Evolutionary conservation across 2,113 vertebrate species (phyloP).

Genomic region (Caretta caretta): DNA sequence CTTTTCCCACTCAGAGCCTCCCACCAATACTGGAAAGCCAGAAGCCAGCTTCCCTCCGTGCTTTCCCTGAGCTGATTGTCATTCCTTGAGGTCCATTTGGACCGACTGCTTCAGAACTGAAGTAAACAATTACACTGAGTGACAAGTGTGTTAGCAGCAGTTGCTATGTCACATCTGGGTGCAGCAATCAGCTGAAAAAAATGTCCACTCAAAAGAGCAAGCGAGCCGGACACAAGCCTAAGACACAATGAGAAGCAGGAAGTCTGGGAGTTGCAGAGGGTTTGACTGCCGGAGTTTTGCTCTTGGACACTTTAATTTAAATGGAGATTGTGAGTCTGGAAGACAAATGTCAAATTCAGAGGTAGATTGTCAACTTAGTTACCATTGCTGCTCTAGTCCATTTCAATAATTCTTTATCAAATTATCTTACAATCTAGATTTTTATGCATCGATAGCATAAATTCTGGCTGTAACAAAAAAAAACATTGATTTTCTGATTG

Average conservation of each 20-base stretch:
- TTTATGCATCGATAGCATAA: background rate
- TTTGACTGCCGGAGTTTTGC: background rate
- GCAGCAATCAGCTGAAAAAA: background rate
- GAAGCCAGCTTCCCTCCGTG: background rate
- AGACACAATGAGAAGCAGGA: background rate
- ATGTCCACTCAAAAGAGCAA: background rate
- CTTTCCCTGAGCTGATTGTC: background rate
- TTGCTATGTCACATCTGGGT: background rate
- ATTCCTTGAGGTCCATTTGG: background rate
- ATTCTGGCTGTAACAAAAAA: conserved; percentile 19
- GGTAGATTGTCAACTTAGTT: background rate
- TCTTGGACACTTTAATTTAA: background rate
- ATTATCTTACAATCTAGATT: background rate
- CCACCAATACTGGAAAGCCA: background rate
- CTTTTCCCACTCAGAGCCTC: background rate
- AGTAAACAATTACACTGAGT: rapidly evolving
- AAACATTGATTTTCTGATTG: background rate
- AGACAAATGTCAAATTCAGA: background rate
- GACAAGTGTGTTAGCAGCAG: background rate
- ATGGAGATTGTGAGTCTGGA: background rate
- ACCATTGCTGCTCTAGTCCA: rapidly evolving
- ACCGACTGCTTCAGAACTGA: background rate
- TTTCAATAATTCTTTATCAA: background rate
- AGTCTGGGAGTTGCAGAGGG: background rate
- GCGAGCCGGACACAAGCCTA: background rate